phyloP scores from a whole-genome alignment of 2,113 vertebrate species.

The Petroica traversi region DNA sequence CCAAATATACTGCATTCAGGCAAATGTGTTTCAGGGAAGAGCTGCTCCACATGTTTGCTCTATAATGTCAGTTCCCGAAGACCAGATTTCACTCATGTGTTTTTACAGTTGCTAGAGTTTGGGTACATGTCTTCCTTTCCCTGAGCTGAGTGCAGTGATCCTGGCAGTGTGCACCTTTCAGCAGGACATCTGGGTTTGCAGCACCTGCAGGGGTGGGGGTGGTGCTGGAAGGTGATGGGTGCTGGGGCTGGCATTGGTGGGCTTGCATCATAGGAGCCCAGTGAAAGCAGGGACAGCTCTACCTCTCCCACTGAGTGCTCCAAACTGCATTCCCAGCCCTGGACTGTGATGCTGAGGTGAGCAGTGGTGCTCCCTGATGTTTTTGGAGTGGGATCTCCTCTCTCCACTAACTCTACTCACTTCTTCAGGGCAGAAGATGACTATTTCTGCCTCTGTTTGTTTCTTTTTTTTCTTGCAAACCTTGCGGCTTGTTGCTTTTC shows the following conservation, averaged over 20 bases:
- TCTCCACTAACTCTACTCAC: not conserved
- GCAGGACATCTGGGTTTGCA: not conserved
- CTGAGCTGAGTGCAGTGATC: not conserved
- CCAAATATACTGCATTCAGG: not conserved
- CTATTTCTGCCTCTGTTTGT: not conserved
- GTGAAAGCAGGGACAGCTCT: not conserved
- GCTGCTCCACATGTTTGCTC: not conserved
- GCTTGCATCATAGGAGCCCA: not conserved
- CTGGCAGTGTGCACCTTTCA: not conserved
- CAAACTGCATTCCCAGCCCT: not conserved
- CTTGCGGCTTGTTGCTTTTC: not conserved
- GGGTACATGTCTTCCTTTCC: not conserved
- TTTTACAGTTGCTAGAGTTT: not conserved
- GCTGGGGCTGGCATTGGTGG: accelerated
- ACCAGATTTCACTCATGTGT: not conserved
- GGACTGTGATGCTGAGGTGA: not conserved
- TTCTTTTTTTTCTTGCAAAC: not conserved
- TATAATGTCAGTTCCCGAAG: not conserved
- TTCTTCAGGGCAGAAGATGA: not conserved
- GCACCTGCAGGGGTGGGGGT: accelerated
- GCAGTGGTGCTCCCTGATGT: not conserved
- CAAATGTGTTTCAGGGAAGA: not conserved
- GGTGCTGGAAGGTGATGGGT: not conserved
- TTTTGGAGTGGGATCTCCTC: not conserved
- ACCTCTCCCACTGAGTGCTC: not conserved